Evolutionary conservation across 2,797 vertebrate species (phyloP).

Genomic region (Malurus splendens): DNA sequence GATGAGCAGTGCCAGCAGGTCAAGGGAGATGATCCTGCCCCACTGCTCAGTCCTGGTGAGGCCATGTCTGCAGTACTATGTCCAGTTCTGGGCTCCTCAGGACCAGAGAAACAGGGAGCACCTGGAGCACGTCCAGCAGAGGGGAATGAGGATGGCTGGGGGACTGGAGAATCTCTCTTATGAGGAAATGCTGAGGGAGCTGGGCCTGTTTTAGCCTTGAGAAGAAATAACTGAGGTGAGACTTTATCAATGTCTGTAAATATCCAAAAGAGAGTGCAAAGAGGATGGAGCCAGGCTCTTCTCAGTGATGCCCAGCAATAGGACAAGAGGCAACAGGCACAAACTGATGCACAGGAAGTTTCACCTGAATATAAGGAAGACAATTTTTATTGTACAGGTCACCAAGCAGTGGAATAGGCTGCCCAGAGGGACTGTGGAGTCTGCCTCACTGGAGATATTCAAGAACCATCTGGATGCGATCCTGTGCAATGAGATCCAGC

Average conservation of each 20-base stretch:
- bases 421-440: not conserved
- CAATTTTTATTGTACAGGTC: not conserved
- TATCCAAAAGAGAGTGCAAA: not conserved
- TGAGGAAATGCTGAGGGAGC: rapidly evolving
- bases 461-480: not conserved
- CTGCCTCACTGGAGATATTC: not conserved
- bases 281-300: not conserved
- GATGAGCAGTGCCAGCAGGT: not conserved
- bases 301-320: not conserved
- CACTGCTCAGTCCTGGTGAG: not conserved
- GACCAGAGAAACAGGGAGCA: not conserved
- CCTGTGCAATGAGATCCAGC: not conserved
- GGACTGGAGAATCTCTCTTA: not conserved
- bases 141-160: no score
- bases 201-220: not conserved
- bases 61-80: not conserved
- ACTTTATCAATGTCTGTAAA: not conserved
- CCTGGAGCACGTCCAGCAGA: rapidly evolving
- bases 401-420: not conserved
- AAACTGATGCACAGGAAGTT: not conserved
- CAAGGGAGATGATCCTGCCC: rapidly evolving
- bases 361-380: not conserved
- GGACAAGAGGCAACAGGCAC: not conserved
- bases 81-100: not conserved
- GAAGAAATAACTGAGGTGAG: not conserved